Percentiles rank a stretch among this genome's conserved stretches.
These are phyloP conservation scores for Stictocephala bisonia DNA, from an alignment of 2,888 invertebrate species.

Conservation along the genomic window DNA sequence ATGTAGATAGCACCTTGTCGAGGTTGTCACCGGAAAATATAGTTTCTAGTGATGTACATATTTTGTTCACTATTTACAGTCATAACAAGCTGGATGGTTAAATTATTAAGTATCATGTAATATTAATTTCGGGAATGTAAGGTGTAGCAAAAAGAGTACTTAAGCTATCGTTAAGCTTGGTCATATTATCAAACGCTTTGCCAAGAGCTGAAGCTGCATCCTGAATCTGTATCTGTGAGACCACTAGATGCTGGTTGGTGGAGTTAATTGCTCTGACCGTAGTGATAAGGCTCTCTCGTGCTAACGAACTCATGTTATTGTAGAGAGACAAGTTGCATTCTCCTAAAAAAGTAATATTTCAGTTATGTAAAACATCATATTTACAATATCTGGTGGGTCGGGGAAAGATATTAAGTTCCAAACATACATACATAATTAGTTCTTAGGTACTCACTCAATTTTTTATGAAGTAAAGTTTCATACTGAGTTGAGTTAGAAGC, in stretches of 20 bases:
- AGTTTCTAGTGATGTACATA: too few species aligned
- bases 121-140: slow-evolving; percentile 34
- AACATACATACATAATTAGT: too few species aligned
- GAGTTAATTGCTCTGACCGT: slow-evolving; percentile 17
- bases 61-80: too few species aligned
- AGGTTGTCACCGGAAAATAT: too few species aligned
- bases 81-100: too few species aligned
- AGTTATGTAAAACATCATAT: too few species aligned
- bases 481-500: slow-evolving; percentile 1
- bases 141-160: slow-evolving; percentile 12
- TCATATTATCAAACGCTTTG: slow-evolving; percentile 1
- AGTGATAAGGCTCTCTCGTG: slow-evolving; percentile 11
- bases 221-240: slow-evolving; percentile 36
- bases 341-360: slow-evolving; percentile 21
- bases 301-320: neutral
- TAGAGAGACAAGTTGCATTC: slow-evolving; percentile 33
- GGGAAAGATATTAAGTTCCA: too few species aligned
- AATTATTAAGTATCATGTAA: too few species aligned
- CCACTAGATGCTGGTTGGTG: slow-evolving; percentile 38
- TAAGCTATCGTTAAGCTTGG: slow-evolving; percentile 26
- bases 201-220: slow-evolving; percentile 23
- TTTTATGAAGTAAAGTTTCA: slow-evolving; percentile 41
- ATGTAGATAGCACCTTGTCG: too few species aligned
- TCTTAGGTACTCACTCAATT: slow-evolving; percentile 43
- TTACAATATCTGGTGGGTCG: too few species aligned